Percentiles rank a stretch among this genome's conserved stretches.
Evolutionary conservation across 2,888 invertebrate species (phyloP).

Genomic region (Patella depressa): DNA sequence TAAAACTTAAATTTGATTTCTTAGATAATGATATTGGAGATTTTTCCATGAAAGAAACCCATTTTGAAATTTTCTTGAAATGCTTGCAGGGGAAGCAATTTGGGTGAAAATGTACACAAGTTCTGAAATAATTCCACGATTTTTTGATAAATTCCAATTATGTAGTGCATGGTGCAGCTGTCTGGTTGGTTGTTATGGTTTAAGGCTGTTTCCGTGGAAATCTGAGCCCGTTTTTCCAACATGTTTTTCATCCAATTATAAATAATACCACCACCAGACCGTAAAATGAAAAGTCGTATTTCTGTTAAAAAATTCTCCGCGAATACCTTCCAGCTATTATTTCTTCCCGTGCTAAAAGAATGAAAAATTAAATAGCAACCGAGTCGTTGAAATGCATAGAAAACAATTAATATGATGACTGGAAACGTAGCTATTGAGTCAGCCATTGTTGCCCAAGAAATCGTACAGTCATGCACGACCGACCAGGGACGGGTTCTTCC

Average conservation of each 20-base stretch:
- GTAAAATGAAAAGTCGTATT: conserved; percentile 7
- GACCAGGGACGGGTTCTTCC: background rate
- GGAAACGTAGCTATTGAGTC: background rate
- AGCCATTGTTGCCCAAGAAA: background rate
- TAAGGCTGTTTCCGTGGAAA: background rate
- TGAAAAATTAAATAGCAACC: conserved; percentile 5
- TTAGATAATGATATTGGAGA: no score
- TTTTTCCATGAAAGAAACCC: no score
- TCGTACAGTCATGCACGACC: background rate
- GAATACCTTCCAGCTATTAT: background rate
- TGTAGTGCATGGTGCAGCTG: background rate
- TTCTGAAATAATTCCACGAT: no score
- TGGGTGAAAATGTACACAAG: no score
- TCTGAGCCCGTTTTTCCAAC: background rate
- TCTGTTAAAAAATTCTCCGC: background rate
- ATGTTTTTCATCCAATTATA: conserved; percentile 5
- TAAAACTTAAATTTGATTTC: no score
- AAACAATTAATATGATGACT: background rate
- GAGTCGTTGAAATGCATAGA: conserved; percentile 2
- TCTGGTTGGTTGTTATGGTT: background rate
- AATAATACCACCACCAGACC: conserved; percentile 4
- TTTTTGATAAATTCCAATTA: conserved; percentile 1
- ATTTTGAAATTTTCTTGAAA: no score
- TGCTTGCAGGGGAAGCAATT: no score
- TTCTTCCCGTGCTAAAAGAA: background rate